phyloP scores from a whole-genome alignment of 2,888 invertebrate species.

The Liopterus haemorrhoidalis region DNA sequence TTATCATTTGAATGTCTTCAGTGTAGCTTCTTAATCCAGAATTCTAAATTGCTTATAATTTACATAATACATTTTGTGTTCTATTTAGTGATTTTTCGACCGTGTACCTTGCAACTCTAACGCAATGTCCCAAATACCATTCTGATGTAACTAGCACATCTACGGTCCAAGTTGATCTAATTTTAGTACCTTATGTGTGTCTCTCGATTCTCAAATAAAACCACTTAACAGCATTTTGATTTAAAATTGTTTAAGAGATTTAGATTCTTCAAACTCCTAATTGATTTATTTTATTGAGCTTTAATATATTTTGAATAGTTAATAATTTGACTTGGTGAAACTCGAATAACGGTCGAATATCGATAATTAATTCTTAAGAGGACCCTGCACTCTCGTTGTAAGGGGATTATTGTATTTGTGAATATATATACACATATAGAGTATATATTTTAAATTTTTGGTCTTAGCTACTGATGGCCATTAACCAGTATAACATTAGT shows the following conservation, averaged over 20 bases:
- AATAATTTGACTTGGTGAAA: background rate
- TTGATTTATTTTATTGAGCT: background rate
- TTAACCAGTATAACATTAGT: no score
- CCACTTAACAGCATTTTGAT: no score
- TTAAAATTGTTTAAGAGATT: no score
- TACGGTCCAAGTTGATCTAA: no score
- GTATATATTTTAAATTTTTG: no score
- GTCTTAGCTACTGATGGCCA: no score
- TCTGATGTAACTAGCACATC: no score
- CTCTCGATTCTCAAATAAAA: no score
- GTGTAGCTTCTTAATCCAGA: background rate
- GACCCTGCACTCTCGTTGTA: background rate
- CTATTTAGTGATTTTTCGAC: background rate
- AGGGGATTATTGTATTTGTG: background rate
- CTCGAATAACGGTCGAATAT: constrained; percentile 1
- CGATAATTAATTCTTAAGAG: background rate
- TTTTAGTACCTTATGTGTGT: no score
- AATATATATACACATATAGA: no score
- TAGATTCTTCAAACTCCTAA: background rate
- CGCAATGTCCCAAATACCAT: no score
- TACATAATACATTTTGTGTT: background rate
- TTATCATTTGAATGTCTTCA: background rate
- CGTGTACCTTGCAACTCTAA: no score
- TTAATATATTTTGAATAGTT: background rate
- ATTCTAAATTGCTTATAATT: background rate